These are phyloP conservation scores for Chaetops frenatus DNA, from an alignment of 2,113 vertebrate genomes.

Conservation along the genomic window DNA sequence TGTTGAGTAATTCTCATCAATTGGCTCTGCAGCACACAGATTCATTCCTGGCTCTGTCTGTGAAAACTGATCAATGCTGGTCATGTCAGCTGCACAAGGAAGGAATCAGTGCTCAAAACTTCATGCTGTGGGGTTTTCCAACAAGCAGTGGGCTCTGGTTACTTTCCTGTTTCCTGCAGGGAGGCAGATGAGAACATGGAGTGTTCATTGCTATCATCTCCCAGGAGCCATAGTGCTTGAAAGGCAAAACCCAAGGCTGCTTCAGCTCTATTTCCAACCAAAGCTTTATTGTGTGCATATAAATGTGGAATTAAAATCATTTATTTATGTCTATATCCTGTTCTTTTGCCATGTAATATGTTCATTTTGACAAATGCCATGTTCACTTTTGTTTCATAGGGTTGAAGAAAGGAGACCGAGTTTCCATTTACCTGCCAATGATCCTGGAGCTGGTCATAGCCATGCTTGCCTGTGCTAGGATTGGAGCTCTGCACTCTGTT, in stretches of 20 bases:
- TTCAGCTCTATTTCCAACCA: neutral
- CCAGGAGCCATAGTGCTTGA: neutral
- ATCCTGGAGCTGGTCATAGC: conserved; percentile 91
- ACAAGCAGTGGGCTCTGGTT: neutral
- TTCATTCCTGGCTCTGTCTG: neutral
- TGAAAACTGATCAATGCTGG: neutral
- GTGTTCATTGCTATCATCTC: neutral
- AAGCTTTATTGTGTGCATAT: neutral
- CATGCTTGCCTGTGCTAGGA: conserved; percentile 92
- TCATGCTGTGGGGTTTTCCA: neutral
- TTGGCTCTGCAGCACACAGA: neutral
- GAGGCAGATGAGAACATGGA: neutral
- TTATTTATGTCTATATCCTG: neutral
- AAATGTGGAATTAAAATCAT: neutral
- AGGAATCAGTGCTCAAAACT: neutral
- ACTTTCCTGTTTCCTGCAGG: neutral
- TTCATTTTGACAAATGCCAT: neutral
- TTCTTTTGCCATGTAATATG: fast-evolving
- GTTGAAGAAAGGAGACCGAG: conserved; percentile 86
- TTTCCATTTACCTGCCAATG: conserved; percentile 98
- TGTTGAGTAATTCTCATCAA: neutral
- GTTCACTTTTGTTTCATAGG: conserved; percentile 64
- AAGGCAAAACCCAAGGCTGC: neutral
- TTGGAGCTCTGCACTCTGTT: conserved; percentile 91
- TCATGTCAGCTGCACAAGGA: neutral